phyloP scores from a whole-genome alignment of 2,113 vertebrate species.

The Malurus elegans region DNA sequence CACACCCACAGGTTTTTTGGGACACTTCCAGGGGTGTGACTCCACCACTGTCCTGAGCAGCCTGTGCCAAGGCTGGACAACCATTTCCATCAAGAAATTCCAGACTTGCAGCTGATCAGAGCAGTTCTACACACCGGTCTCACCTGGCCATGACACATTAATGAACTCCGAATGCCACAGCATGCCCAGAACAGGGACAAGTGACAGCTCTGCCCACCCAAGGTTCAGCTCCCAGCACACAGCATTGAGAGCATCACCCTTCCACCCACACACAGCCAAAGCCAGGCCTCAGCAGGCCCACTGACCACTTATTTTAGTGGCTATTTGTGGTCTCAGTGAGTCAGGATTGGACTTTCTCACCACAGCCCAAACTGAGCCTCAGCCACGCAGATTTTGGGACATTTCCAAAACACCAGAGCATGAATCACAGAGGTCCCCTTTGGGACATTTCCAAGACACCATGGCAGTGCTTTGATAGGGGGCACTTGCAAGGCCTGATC shows the following conservation, averaged over 20 bases:
- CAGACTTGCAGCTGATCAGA: not conserved
- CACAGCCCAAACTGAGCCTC: not conserved
- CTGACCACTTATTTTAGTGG: accelerated
- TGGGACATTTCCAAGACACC: accelerated
- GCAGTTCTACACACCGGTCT: not conserved
- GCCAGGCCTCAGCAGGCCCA: not conserved
- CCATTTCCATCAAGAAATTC: not conserved
- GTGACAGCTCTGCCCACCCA: not conserved
- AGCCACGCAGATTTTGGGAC: accelerated
- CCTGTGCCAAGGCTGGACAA: not conserved
- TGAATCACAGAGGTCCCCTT: not conserved
- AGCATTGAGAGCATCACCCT: not conserved
- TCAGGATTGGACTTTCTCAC: not conserved
- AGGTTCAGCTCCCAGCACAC: accelerated
- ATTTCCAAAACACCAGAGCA: not conserved
- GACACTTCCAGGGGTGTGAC: not conserved
- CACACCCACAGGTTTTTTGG: not conserved
- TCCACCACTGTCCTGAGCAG: not conserved
- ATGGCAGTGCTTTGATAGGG: accelerated
- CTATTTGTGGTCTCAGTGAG: accelerated
- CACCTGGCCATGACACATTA: accelerated
- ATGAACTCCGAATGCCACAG: accelerated
- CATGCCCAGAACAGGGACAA: not conserved
- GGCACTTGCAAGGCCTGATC: not conserved
- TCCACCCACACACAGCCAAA: not conserved